phyloP scores from a whole-genome alignment of 2,888 invertebrate genomes.

The Dynastes hyllus region DNA sequence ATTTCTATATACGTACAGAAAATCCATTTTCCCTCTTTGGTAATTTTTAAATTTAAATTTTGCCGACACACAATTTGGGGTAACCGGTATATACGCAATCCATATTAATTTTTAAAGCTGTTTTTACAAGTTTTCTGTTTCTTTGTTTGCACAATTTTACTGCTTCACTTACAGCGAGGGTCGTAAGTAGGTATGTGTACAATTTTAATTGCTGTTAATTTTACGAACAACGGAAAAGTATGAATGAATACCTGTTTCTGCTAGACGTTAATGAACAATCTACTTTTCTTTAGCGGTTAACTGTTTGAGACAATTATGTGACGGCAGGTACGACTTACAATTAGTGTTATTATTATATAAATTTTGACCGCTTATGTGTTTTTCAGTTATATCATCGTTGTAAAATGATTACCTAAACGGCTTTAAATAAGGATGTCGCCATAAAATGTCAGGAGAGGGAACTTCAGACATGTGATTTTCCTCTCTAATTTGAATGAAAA shows the following conservation, averaged over 20 bases:
- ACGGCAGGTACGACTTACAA: not conserved
- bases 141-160: too few relatives aligned
- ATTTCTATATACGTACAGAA: too few relatives aligned
- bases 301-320: constrained; percentile 5
- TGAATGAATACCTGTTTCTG: constrained; percentile 13
- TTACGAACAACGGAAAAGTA: constrained; percentile 14
- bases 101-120: too few relatives aligned
- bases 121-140: too few relatives aligned
- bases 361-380: constrained; percentile 44
- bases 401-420: too few relatives aligned
- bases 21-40: too few relatives aligned
- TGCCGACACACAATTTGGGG: too few relatives aligned
- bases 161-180: not conserved
- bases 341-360: not conserved
- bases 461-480: constrained; percentile 55
- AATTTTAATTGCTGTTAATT: constrained; percentile 6
- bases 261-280: constrained; percentile 12
- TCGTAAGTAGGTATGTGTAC: constrained; percentile 13
- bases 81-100: too few relatives aligned
- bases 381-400: not conserved
- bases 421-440: too few relatives aligned
- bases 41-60: too few relatives aligned
- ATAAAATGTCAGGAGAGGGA: too few relatives aligned
- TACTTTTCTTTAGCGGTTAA: constrained; percentile 4
- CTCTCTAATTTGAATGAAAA: constrained; percentile 52